These are phyloP conservation scores for Alloscopus bannaensis DNA, from an alignment of 2,888 invertebrate species.

Conservation along the genomic window DNA sequence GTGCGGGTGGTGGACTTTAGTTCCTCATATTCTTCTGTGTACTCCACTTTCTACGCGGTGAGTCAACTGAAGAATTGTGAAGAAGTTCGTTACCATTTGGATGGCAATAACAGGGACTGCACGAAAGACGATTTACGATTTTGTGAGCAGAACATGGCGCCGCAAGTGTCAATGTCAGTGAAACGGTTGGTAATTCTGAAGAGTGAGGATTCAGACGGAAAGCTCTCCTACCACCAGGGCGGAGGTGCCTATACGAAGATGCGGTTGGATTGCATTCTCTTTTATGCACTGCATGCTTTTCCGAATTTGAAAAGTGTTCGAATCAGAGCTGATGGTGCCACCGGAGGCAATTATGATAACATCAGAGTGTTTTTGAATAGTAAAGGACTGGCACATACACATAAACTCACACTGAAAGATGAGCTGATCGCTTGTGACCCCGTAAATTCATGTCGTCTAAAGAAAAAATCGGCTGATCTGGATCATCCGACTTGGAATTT, in stretches of 20 bases:
- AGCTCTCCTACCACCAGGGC: background rate
- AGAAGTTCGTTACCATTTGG: constrained; percentile 8
- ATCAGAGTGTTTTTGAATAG: background rate
- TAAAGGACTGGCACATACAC: background rate
- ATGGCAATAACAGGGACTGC: background rate
- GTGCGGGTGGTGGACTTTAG: constrained; percentile 7
- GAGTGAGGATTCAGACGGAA: background rate
- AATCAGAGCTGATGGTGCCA: background rate
- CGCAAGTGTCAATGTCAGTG: background rate
- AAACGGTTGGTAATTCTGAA: background rate
- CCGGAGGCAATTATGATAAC: background rate
- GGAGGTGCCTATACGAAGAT: too few relatives aligned
- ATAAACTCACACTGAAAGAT: constrained; percentile 13
- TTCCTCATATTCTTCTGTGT: background rate
- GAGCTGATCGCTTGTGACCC: constrained; percentile 2
- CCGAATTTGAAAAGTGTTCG: constrained; percentile 15
- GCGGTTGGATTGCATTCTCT: background rate
- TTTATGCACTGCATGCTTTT: background rate
- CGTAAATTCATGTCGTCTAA: too few relatives aligned
- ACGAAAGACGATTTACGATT: too few relatives aligned
- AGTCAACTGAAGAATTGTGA: constrained; percentile 16
- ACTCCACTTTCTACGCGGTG: constrained; percentile 1
- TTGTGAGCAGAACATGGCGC: too few relatives aligned
- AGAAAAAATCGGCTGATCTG: too few relatives aligned
- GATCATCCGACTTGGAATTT: too few relatives aligned